phyloP scores from a whole-genome alignment of 1,140 invertebrate genomes.

The Muscidifurax raptorellus region DNA sequence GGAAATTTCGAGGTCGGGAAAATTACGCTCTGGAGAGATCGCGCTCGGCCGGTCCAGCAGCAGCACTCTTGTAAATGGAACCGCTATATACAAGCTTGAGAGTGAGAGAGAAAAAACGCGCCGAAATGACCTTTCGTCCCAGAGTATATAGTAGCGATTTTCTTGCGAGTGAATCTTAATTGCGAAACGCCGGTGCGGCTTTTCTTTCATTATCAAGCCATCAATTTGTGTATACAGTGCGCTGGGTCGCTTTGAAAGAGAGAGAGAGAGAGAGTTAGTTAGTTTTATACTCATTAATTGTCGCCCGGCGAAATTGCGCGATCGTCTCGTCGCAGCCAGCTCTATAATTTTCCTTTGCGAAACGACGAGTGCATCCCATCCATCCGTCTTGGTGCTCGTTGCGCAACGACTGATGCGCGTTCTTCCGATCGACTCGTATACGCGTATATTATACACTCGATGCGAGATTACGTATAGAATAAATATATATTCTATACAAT shows the following conservation, averaged over 20 bases:
- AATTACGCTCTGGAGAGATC: slow-evolving; percentile 56
- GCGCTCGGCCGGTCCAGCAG: slow-evolving; percentile 46
- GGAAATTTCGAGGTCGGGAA: slow-evolving; percentile 57
- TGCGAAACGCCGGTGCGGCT: slow-evolving; percentile 10
- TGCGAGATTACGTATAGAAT: too few relatives aligned
- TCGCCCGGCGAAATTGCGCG: slow-evolving; percentile 17
- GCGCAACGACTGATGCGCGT: too few relatives aligned
- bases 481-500: too few relatives aligned
- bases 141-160: neutral
- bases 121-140: neutral
- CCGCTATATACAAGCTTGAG: neutral
- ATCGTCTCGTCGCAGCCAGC: neutral
- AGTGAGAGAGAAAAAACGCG: neutral
- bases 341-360: slow-evolving; percentile 42
- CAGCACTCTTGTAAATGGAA: slow-evolving; percentile 56
- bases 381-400: too few relatives aligned
- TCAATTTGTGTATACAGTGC: slow-evolving; percentile 16
- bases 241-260: neutral
- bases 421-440: too few relatives aligned
- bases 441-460: neutral
- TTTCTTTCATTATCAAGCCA: slow-evolving; percentile 32
- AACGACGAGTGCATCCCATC: neutral
- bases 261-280: too few relatives aligned
- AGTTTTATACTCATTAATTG: slow-evolving; percentile 35
- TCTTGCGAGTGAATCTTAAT: slow-evolving; percentile 3